Conservation (phyloP, 2,888 invertebrate genomes). For the Megamerina dolium region DNA sequence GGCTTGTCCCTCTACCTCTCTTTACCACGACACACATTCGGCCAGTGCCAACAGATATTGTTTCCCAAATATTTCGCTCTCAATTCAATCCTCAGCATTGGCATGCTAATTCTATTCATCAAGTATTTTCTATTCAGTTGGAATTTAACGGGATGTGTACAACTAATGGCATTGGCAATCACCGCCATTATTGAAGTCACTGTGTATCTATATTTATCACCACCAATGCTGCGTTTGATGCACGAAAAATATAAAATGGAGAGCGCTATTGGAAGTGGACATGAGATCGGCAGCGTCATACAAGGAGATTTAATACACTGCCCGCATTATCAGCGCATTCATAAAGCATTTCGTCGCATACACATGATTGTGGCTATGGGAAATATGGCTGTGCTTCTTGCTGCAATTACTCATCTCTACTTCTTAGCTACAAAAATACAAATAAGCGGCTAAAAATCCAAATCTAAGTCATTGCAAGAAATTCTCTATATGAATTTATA, state of each 20-base stretch:
- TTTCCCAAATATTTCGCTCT: slow-evolving; percentile 83
- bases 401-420: slow-evolving; percentile 62
- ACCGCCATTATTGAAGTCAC: slow-evolving; percentile 61
- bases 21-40: slow-evolving; percentile 80
- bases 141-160: slow-evolving; percentile 52
- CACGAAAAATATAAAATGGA: slow-evolving; percentile 70
- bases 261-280: slow-evolving; percentile 67
- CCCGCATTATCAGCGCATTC: slow-evolving; percentile 71
- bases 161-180: slow-evolving; percentile 48
- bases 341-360: slow-evolving; percentile 66
- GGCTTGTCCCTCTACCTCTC: slow-evolving; percentile 81
- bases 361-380: slow-evolving; percentile 77
- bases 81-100: slow-evolving; percentile 67
- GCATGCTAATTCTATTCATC: slow-evolving; percentile 63
- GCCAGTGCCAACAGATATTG: slow-evolving; percentile 76
- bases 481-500: too few species aligned
- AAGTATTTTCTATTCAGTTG: slow-evolving; percentile 53
- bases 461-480: too few species aligned
- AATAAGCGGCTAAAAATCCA: too few species aligned
- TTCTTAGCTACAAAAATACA: slow-evolving; percentile 56
- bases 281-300: slow-evolving; percentile 69
- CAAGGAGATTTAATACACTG: slow-evolving; percentile 68
- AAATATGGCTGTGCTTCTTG: slow-evolving; percentile 65
- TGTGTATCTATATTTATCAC: slow-evolving; percentile 71
- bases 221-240: slow-evolving; percentile 67